A percentile compares a stretch with the other conserved stretches of the same genome.
Conservation (phyloP, 2,797 vertebrate genomes). For the Cyclopterus lumpus region DNA sequence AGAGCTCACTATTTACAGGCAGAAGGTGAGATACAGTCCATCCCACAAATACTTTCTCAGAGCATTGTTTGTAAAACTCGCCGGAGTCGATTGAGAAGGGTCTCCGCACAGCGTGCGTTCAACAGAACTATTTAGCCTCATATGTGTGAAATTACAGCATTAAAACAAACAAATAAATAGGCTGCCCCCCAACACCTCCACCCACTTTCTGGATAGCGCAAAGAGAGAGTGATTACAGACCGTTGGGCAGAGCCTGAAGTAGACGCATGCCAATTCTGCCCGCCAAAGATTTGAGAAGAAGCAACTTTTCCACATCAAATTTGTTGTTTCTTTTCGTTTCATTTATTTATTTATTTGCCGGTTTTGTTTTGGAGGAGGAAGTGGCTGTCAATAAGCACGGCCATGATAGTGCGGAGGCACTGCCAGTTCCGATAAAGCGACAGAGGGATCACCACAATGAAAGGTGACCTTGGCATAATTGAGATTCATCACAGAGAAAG, state of each 20-base stretch:
- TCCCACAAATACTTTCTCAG: neutral
- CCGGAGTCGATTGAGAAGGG: constrained; percentile 28
- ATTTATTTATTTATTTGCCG: constrained; percentile 1
- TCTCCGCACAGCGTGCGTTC: constrained; percentile 22
- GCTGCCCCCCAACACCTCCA: constrained; percentile 44
- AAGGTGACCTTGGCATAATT: constrained; percentile 90
- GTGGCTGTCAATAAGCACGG: constrained; percentile 83
- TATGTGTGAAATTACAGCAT: constrained; percentile 46
- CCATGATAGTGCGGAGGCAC: constrained; percentile 84
- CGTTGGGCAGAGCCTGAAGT: constrained; percentile 66
- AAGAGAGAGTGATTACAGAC: constrained; percentile 70
- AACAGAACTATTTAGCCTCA: constrained; percentile 34
- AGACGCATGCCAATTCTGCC: constrained; percentile 65
- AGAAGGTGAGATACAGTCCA: neutral
- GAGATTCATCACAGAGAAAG: constrained; percentile 86
- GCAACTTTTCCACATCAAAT: constrained; percentile 62
- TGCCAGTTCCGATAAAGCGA: constrained; percentile 87
- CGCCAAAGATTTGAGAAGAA: constrained; percentile 68
- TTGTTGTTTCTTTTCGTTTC: constrained; percentile 42
- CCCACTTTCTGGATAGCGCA: constrained; percentile 56
- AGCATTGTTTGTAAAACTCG: constrained; percentile 22
- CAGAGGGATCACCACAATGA: constrained; percentile 83
- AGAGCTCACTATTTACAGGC: constrained; percentile 18
- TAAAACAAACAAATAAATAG: constrained; percentile 67
- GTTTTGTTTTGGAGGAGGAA: constrained; percentile 78